Evolutionary conservation across 2,113 vertebrate species (phyloP).

Genomic region (Phalacrocorax brasilianus): DNA sequence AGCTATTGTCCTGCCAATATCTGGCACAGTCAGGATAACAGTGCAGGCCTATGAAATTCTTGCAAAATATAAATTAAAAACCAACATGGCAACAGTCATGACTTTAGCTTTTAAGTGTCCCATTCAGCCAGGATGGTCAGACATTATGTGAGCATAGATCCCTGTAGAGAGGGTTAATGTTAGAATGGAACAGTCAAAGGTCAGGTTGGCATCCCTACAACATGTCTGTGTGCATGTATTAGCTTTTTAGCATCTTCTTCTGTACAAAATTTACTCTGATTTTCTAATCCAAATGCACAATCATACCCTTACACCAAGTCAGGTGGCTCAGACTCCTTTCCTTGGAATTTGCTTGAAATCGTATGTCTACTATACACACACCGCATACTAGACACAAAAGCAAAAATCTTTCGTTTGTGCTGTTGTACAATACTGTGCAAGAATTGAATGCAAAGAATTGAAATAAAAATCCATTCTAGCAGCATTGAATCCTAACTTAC

Average conservation of each 20-base stretch:
- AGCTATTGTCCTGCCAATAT: neutral
- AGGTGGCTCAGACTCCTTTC: neutral
- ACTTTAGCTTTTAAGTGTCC: neutral
- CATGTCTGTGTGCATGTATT: rapidly evolving
- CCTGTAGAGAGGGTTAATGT: neutral
- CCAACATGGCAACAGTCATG: neutral
- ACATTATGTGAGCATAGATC: neutral
- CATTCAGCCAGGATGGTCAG: neutral
- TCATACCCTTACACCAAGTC: neutral
- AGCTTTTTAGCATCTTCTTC: neutral
- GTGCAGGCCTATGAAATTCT: neutral
- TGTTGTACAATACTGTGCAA: neutral
- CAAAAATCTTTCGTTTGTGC: neutral
- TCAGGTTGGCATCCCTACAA: neutral
- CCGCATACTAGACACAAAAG: neutral
- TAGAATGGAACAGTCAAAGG: neutral
- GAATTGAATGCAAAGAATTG: neutral
- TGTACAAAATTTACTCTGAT: neutral
- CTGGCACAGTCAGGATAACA: neutral
- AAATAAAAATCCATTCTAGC: neutral
- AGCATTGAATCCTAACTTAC: neutral
- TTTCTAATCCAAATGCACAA: neutral
- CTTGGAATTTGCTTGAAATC: neutral
- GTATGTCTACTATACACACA: neutral
- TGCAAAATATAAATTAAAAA: neutral